Percentiles rank a stretch among this genome's conserved stretches.
Evolutionary conservation across 2,113 vertebrate species (phyloP).

Genomic region (Elgaria multicarinata): DNA sequence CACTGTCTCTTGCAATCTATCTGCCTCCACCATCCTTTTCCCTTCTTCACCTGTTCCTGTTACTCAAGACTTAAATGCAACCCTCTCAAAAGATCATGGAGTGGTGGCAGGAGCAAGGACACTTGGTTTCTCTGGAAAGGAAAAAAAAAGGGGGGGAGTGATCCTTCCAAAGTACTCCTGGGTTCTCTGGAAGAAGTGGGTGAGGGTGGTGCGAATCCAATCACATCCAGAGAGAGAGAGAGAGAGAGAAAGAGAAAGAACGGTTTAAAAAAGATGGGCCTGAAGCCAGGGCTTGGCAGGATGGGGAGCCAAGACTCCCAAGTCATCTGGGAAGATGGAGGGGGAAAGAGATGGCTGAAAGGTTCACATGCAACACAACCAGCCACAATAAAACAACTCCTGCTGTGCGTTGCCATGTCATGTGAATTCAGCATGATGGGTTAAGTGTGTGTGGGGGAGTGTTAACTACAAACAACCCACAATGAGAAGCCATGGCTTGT

Average conservation of each 20-base stretch:
- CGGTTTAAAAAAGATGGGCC: neutral
- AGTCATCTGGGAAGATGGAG: neutral
- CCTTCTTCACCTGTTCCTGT: constrained; percentile 23
- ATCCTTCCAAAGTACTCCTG: neutral
- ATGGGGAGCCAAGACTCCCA: neutral
- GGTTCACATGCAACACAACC: too few species aligned
- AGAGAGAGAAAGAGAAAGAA: neutral
- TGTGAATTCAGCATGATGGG: too few species aligned
- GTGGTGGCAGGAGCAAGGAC: neutral
- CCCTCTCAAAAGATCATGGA: neutral
- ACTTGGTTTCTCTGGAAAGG: neutral
- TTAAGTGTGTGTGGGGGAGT: too few species aligned
- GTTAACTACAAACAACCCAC: too few species aligned
- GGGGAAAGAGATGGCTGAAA: neutral
- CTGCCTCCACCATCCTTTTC: neutral
- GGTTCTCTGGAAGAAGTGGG: neutral
- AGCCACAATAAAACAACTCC: too few species aligned
- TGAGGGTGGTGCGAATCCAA: neutral
- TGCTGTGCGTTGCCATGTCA: too few species aligned
- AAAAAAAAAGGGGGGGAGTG: neutral
- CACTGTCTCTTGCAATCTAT: neutral
- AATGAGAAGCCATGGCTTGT: too few species aligned
- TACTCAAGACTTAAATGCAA: constrained; percentile 16
- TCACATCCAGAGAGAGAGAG: neutral
- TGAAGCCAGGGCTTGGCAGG: neutral